Evolutionary conservation across 1,140 invertebrate genomes (phyloP).

Genomic region (Ganaspis sp.): DNA sequence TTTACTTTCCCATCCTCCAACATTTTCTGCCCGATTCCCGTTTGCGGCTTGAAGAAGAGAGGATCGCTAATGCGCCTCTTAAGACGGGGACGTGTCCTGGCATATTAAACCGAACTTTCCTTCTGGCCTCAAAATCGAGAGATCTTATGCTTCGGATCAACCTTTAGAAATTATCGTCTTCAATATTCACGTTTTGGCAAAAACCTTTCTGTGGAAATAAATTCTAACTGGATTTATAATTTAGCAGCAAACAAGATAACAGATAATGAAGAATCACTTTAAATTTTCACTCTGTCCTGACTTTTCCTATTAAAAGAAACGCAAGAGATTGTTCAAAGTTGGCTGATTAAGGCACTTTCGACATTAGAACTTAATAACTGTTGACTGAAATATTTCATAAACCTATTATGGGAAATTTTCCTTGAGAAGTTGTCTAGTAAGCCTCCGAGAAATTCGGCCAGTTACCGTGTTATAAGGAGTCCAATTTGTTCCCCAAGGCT

Average conservation of each 20-base stretch:
- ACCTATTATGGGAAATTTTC: constrained; percentile 9
- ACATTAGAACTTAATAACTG: constrained; percentile 10
- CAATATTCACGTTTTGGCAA: background rate
- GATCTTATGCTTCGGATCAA: constrained; percentile 4
- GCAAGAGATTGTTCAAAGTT: constrained; percentile 9
- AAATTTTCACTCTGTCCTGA: background rate
- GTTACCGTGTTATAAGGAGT: constrained; percentile 5
- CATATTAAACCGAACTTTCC: constrained; percentile 21
- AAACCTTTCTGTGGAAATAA: background rate
- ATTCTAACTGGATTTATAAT: too few species aligned
- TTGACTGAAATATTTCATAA: constrained; percentile 10
- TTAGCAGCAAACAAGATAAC: background rate
- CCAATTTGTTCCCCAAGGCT: constrained; percentile 4
- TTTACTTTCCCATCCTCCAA: background rate
- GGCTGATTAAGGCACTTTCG: background rate
- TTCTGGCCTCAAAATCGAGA: constrained; percentile 10
- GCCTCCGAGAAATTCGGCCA: constrained; percentile 3
- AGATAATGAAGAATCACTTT: background rate
- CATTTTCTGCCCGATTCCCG: background rate
- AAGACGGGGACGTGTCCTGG: constrained; percentile 14
- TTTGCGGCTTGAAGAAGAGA: constrained; percentile 13
- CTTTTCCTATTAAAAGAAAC: background rate
- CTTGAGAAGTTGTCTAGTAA: constrained; percentile 1
- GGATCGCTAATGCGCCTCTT: constrained; percentile 4
- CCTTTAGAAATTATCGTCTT: background rate